These are phyloP conservation scores for Synergus gifuensis DNA, from an alignment of 2,888 invertebrate species.

Conservation along the genomic window DNA sequence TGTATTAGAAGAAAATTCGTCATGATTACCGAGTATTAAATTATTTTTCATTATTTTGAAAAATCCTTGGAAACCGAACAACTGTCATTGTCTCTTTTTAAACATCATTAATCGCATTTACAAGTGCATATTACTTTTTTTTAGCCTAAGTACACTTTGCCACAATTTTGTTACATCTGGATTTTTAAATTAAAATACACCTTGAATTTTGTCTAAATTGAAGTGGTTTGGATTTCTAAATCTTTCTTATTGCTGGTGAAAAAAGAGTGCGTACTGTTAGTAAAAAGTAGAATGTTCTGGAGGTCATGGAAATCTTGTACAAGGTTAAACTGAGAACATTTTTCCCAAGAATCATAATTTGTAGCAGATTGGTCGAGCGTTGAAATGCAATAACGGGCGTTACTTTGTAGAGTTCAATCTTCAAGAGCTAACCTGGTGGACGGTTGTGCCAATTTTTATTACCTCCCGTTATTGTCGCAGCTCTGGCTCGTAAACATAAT, in stretches of 20 bases:
- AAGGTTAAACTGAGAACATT: not conserved
- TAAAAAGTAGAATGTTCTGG: not conserved
- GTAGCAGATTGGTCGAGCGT: slow-evolving; percentile 7
- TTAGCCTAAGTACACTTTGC: too few relatives aligned
- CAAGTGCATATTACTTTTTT: too few relatives aligned
- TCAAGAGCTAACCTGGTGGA: slow-evolving; percentile 19
- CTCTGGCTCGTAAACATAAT: slow-evolving; percentile 70
- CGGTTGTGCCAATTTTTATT: slow-evolving; percentile 54
- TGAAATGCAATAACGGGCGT: not conserved
- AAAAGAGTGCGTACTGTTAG: not conserved
- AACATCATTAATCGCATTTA: too few relatives aligned
- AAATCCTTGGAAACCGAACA: too few relatives aligned
- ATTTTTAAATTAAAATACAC: too few relatives aligned
- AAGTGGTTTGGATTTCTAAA: not conserved
- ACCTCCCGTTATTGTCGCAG: slow-evolving; percentile 66
- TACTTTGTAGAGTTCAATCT: slow-evolving; percentile 16
- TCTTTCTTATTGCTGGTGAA: not conserved
- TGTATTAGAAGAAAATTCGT: too few relatives aligned
- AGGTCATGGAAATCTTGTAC: slow-evolving; percentile 5
- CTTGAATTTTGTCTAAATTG: too few relatives aligned
- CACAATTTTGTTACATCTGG: too few relatives aligned
- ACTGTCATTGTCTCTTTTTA: too few relatives aligned
- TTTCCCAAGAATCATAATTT: slow-evolving; percentile 2
- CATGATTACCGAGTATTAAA: too few relatives aligned
- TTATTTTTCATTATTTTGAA: too few relatives aligned